Percentiles rank a stretch among this genome's conserved stretches.
phyloP scores from a whole-genome alignment of 2,888 invertebrate genomes.

The Bombylius major region DNA sequence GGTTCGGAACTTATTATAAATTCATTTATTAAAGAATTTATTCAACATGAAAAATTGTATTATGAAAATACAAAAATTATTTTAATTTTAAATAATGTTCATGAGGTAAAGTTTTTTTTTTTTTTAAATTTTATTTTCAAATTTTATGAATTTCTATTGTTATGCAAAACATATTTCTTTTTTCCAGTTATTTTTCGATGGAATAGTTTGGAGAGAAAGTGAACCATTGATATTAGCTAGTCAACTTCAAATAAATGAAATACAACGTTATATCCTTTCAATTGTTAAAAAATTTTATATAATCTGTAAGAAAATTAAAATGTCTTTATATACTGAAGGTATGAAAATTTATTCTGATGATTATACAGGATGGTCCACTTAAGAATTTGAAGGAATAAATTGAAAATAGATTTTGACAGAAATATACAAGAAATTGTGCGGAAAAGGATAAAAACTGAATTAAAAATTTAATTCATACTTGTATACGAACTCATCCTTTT shows the following conservation, averaged over 20 bases:
- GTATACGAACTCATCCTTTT: no score
- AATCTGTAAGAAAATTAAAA: neutral
- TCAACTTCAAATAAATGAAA: neutral
- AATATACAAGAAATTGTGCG: no score
- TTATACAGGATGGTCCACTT: no score
- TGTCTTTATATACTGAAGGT: neutral
- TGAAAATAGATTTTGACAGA: no score
- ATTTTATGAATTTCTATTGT: no score
- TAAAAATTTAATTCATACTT: no score
- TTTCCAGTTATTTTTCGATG: neutral
- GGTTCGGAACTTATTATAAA: constrained; percentile 13
- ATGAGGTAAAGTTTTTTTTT: constrained; percentile 3
- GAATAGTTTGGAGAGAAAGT: neutral
- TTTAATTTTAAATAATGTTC: constrained; percentile 11
- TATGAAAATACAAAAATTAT: constrained; percentile 9
- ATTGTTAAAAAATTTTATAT: neutral
- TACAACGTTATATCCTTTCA: neutral
- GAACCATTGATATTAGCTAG: neutral
- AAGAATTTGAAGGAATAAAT: no score
- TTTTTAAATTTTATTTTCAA: no score
- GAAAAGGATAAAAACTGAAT: no score
- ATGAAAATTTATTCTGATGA: neutral
- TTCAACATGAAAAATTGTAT: neutral
- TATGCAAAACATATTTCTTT: no score
- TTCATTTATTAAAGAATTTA: constrained; percentile 7